phyloP scores from a whole-genome alignment of 2,888 invertebrate genomes.

The Morpho helenor region DNA sequence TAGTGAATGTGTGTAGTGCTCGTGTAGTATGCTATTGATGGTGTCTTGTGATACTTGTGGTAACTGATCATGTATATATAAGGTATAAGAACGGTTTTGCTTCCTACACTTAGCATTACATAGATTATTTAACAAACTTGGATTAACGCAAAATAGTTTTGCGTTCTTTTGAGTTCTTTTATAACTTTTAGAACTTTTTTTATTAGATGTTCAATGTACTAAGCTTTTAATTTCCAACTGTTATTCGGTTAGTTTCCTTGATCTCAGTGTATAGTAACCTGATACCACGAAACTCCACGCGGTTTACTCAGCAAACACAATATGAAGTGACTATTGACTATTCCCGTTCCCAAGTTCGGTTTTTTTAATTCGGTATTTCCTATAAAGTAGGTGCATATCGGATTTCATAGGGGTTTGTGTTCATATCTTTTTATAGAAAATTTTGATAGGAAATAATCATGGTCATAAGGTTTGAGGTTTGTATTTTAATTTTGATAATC shows the following conservation, averaged over 20 bases:
- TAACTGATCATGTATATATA: no score
- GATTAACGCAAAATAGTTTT: no score
- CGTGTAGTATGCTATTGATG: no score
- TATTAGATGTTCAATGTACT: slow-evolving; percentile 31
- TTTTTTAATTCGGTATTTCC: slow-evolving; percentile 69
- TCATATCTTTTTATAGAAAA: slow-evolving; percentile 21
- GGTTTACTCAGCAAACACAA: slow-evolving; percentile 74
- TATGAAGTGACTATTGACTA: slow-evolving; percentile 78
- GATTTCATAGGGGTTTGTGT: slow-evolving; percentile 59
- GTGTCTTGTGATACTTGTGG: no score
- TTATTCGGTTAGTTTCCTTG: slow-evolving; percentile 21
- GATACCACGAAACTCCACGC: slow-evolving; percentile 68
- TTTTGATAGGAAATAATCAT: slow-evolving; percentile 60
- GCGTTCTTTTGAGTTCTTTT: no score
- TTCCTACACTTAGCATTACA: no score
- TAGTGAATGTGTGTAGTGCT: no score
- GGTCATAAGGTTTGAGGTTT: slow-evolving; percentile 45
- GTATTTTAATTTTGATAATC: slow-evolving; percentile 44
- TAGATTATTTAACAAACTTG: no score
- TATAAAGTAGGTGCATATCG: slow-evolving; percentile 60
- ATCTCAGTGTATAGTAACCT: slow-evolving; percentile 48
- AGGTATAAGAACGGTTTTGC: no score
- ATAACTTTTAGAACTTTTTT: no score
- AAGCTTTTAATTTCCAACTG: background rate
- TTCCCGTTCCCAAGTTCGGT: slow-evolving; percentile 63